Evolutionary conservation across 2,113 vertebrate species (phyloP), one percentile per base, ranked within the genome.

Genomic region (Microcebus murinus): DNA sequence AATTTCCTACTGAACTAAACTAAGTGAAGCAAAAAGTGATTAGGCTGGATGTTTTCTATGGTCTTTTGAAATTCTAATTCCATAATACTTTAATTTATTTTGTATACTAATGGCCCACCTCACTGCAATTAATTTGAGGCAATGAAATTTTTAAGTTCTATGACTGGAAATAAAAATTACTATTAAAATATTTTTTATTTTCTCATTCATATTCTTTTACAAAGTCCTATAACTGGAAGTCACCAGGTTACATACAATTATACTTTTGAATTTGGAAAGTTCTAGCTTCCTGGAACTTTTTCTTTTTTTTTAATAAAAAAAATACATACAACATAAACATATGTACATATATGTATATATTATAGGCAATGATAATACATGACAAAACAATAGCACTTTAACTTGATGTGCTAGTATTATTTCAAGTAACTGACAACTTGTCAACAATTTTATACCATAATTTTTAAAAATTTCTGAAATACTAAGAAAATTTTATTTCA

Each of bases 101-200:
- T 85, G 63, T 29, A 34, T 77, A 70, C 45, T 21, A 25, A 25
- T 73, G 25, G 9, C 4, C 25, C 2, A 86, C 3, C 18, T 71
- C 34, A 50, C 10, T 85, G 59, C 2, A 94, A 3, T 73, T 59
- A 63, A 94, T 31, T 71, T 77, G 34, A 71, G 11, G 29, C 27
- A 83, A 67, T 31, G 39, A 94, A 80, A 77, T 20, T 50, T 68
- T 94, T 94, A 84, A 81, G 5, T 11, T 87, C 11, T 55, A 18
- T 57, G 21, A 45, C 31, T 39, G 45, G 18, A 57, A 84, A 92
- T 4, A 50, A 63, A 92, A 91, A 95, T 67, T 12, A 85, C 63
- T 70, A 34, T 18, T 0, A 55, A 65, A 27, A 52, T 13, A 48
- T 17, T 0, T 59, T 45, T 45, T 1, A 59, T 90, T 87, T 90